A percentile compares a stretch with the other conserved stretches of the same genome.
phyloP scores from a whole-genome alignment of 2,113 vertebrate genomes.

The Sclerurus mexicanus region DNA sequence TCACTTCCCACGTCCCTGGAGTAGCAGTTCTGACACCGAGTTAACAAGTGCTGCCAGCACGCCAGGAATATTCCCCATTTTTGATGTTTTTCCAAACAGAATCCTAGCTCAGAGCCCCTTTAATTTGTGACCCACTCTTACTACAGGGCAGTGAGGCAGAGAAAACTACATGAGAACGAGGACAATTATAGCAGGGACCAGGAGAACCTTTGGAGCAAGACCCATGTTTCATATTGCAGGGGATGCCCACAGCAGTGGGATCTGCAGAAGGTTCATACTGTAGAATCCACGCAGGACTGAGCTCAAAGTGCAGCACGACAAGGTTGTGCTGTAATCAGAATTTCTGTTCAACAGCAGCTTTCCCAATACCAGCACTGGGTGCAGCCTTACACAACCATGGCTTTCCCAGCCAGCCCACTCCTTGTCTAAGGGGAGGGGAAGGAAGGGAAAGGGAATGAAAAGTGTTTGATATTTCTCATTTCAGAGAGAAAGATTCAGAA shows the following conservation, averaged over 20 bases:
- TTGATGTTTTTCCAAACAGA: neutral
- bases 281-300: neutral
- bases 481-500: neutral
- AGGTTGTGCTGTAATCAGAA: neutral
- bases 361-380: neutral
- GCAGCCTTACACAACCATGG: neutral
- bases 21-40: neutral
- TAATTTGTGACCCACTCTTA: neutral
- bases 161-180: neutral
- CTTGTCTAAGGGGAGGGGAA: neutral
- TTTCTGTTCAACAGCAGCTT: neutral
- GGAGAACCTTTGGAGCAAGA: neutral
- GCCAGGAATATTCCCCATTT: neutral
- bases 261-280: fast-evolving
- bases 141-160: neutral
- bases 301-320: neutral
- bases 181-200: neutral
- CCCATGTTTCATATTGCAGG: neutral
- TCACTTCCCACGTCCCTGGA: slow-evolving; percentile 46
- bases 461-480: neutral
- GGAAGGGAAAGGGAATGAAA: neutral
- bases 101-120: neutral
- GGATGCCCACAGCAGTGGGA: neutral
- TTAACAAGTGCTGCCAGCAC: neutral
- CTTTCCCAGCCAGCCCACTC: neutral